A percentile compares a stretch with the other conserved stretches of the same genome.
Conservation (phyloP, 2,888 invertebrate genomes). For the Stenodema calcarata region DNA sequence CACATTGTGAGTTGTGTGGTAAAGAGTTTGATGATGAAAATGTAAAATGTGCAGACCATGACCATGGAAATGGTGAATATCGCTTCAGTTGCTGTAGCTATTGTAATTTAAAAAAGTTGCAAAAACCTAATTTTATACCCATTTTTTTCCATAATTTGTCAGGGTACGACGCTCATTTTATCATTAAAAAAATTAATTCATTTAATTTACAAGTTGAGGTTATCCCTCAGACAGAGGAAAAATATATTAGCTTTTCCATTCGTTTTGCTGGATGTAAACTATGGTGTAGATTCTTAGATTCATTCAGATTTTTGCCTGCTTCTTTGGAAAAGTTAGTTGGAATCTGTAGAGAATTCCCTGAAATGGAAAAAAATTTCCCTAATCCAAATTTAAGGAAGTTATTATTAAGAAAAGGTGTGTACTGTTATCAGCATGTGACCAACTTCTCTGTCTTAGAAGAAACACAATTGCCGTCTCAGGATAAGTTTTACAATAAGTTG, state of each 20-base stretch:
- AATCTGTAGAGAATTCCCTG: neutral
- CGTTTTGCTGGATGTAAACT: neutral
- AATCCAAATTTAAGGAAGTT: neutral
- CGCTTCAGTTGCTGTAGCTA: slow-evolving; percentile 57
- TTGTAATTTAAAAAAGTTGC: no score
- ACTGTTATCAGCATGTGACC: slow-evolving; percentile 56
- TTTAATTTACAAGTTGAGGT: neutral
- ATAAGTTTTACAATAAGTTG: slow-evolving; percentile 57
- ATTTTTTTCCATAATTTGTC: slow-evolving; percentile 55
- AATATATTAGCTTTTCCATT: slow-evolving; percentile 4
- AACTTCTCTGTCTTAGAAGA: slow-evolving; percentile 47
- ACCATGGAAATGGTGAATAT: slow-evolving; percentile 58
- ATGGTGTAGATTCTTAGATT: slow-evolving; percentile 10
- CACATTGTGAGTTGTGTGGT: no score
- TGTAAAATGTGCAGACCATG: slow-evolving; percentile 43
- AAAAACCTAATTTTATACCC: no score
- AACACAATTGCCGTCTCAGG: slow-evolving; percentile 56
- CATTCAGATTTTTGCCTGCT: neutral
- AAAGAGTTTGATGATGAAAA: neutral
- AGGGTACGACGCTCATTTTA: slow-evolving; percentile 22
- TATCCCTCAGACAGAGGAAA: slow-evolving; percentile 15
- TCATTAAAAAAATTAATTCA: neutral
- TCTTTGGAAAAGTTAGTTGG: neutral
- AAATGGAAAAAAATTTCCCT: slow-evolving; percentile 30
- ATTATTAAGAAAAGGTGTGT: slow-evolving; percentile 50